Evolutionary conservation across 37 sponge, comb jelly and placozoan genomes (phyloP).

Genomic region (Aplysina aerophoba): DNA sequence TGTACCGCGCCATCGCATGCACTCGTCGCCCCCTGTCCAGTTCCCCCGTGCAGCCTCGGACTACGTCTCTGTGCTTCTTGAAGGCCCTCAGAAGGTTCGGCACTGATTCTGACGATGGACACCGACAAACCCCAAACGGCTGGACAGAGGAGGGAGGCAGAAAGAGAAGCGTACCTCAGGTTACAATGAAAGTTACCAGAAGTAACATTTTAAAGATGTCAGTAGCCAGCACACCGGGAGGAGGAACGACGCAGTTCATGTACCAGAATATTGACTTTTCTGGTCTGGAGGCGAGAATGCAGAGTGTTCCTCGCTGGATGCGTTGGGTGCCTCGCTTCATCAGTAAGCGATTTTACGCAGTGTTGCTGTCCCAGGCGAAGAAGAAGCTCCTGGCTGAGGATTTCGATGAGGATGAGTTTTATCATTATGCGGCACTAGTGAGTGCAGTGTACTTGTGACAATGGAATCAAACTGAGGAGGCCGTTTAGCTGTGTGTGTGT

Average conservation of each 20-base stretch:
- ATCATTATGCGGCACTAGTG: not conserved
- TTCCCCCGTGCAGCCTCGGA: too few species aligned
- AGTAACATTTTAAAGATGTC: not conserved
- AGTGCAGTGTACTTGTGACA: not conserved
- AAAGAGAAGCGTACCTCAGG: not conserved
- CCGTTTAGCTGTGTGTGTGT: too few species aligned
- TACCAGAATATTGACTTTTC: constrained; percentile 14
- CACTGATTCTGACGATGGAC: too few species aligned
- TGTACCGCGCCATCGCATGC: too few species aligned
- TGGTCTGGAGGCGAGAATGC: not conserved
- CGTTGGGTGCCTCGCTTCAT: constrained; percentile 11
- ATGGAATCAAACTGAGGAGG: not conserved
- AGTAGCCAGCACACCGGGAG: not conserved
- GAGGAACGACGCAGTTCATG: not conserved
- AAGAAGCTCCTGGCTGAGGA: constrained; percentile 5
- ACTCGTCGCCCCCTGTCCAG: too few species aligned
- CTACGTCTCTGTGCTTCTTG: too few species aligned
- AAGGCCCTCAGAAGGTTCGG: too few species aligned
- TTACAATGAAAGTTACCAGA: not conserved
- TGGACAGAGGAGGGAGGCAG: too few species aligned
- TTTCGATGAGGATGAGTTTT: constrained; percentile 27
- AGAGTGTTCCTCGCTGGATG: not conserved
- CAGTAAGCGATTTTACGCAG: not conserved
- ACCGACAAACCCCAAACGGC: too few species aligned
- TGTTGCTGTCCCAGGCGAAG: not conserved